phyloP scores from a whole-genome alignment of 2,113 vertebrate genomes.

The Delphinapterus leucas region DNA sequence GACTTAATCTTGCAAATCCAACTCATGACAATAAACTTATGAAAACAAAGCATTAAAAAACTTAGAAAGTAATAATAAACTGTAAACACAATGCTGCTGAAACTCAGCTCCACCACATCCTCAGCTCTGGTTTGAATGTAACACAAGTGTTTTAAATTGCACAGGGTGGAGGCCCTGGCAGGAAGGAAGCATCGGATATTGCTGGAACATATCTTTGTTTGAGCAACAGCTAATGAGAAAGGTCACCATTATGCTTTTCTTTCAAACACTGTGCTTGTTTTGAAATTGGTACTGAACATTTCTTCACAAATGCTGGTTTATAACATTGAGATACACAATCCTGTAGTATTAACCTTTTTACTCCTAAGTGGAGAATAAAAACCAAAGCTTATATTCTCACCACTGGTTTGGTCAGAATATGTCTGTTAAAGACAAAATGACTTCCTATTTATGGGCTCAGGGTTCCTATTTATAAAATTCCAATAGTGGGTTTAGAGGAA shows the following conservation, averaged over 20 bases:
- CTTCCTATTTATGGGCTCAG: conserved; percentile 18
- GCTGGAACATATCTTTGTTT: conserved; percentile 80
- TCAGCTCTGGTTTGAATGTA: conserved; percentile 42
- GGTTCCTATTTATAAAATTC: conserved; percentile 37
- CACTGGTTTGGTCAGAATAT: conserved; percentile 39
- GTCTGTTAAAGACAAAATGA: conserved; percentile 24
- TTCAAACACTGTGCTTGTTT: conserved; percentile 65
- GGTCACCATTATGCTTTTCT: conserved; percentile 74
- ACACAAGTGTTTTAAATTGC: conserved; percentile 72
- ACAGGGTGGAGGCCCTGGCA: conserved; percentile 69
- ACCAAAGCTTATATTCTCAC: not conserved
- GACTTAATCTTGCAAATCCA: not conserved
- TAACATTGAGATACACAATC: not conserved
- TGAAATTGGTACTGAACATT: conserved; percentile 59
- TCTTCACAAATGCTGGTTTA: conserved; percentile 52
- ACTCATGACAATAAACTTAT: not conserved
- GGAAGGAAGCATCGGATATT: conserved; percentile 79
- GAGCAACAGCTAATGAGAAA: conserved; percentile 77
- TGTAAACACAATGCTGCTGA: conserved; percentile 27
- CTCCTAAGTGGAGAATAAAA: not conserved
- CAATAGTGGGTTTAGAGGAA: conserved; percentile 6
- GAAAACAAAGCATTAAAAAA: conserved; percentile 25
- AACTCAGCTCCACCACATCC: not conserved
- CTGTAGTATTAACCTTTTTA: not conserved
- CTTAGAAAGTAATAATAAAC: conserved; percentile 46